Evolutionary conservation across 2,797 vertebrate species (phyloP).

Genomic region (Alectoris magna): DNA sequence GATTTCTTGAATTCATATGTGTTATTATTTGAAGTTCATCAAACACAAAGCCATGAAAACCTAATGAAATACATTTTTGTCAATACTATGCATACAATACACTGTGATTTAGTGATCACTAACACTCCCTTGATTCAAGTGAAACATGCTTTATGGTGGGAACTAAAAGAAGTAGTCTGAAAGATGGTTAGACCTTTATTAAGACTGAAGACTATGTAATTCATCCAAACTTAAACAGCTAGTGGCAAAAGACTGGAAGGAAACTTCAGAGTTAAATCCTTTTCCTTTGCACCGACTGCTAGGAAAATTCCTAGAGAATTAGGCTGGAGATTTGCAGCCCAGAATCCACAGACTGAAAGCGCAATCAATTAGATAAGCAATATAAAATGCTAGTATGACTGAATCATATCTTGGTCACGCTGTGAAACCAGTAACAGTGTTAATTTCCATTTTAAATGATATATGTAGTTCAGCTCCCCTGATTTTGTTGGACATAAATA

Average conservation of each 20-base stretch:
- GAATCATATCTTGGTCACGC: conserved; percentile 11
- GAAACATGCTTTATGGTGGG: not conserved
- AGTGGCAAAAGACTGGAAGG: not conserved
- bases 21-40: not conserved
- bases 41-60: not conserved
- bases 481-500: not conserved
- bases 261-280: not conserved
- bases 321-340: not conserved
- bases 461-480: not conserved
- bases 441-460: conserved; percentile 11
- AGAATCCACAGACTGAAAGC: not conserved
- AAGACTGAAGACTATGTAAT: not conserved
- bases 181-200: not conserved
- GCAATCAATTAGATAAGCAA: conserved; percentile 6
- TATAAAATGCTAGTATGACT: conserved; percentile 24
- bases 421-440: not conserved
- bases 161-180: not conserved
- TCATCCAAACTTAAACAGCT: not conserved
- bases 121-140: not conserved
- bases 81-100: not conserved
- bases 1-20: not conserved
- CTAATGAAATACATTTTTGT: not conserved
- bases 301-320: conserved; percentile 23
- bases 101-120: not conserved
- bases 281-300: not conserved